Evolutionary conservation across 37 sponge, comb jelly and placozoan species (phyloP).

Genomic region (Tethya wilhelma): DNA sequence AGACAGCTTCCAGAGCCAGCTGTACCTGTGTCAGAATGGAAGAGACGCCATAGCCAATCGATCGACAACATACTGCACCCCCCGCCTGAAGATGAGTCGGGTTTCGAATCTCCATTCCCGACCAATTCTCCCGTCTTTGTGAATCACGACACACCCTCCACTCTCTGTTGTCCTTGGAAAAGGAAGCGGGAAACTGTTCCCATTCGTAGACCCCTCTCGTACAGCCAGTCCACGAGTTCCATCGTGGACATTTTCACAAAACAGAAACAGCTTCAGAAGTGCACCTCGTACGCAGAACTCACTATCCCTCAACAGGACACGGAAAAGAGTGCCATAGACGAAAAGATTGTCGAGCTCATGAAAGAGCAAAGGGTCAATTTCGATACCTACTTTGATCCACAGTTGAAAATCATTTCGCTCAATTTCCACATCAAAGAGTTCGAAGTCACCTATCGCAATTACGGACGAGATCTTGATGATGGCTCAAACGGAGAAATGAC

Average conservation of each 20-base stretch:
- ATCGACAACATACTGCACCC: no score
- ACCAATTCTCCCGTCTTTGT: no score
- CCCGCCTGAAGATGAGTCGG: no score
- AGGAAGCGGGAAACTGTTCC: background rate
- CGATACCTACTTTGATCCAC: constrained; percentile 73
- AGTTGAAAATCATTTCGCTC: constrained; percentile 45
- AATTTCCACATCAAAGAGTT: constrained; percentile 49
- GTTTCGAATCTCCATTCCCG: no score
- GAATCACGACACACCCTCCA: background rate
- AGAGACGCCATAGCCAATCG: no score
- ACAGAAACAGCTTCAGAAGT: constrained; percentile 61
- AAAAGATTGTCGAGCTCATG: constrained; percentile 71
- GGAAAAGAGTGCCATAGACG: constrained; percentile 33
- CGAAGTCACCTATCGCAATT: constrained; percentile 61
- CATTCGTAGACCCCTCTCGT: background rate
- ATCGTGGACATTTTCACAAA: constrained; percentile 68
- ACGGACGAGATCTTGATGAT: constrained; percentile 66
- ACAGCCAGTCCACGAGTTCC: constrained; percentile 35
- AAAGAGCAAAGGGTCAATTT: constrained; percentile 67
- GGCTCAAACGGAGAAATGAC: constrained; percentile 39
- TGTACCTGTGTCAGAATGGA: no score
- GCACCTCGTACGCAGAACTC: constrained; percentile 64
- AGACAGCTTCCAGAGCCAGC: no score
- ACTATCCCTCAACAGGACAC: constrained; percentile 20
- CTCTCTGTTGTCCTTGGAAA: background rate